Percentiles rank a stretch among this genome's conserved stretches.
Evolutionary conservation across 2,888 invertebrate species (phyloP).

Genomic region (Gymnoscelis rufifasciata): DNA sequence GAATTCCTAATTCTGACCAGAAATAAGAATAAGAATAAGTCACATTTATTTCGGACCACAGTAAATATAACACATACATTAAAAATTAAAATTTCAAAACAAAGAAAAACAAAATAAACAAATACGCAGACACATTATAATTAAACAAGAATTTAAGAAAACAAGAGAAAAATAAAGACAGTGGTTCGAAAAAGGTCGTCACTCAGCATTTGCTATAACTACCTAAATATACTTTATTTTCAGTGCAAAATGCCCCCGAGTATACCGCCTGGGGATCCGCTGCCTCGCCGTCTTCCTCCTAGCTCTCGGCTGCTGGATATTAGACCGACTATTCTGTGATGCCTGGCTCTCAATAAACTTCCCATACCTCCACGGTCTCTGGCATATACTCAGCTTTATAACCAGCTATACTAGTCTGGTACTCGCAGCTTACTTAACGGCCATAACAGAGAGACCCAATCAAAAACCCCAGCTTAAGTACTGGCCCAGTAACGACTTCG

Average conservation of each 20-base stretch:
- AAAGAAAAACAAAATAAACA: no score
- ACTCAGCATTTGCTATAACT: no score
- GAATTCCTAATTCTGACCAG: no score
- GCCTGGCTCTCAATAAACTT: conserved; percentile 88
- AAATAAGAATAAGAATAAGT: no score
- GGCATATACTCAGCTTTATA: conserved; percentile 90
- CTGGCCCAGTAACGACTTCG: conserved; percentile 88
- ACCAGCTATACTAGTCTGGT: conserved; percentile 88
- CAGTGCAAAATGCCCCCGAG: conserved; percentile 81
- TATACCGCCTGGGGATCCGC: conserved; percentile 85
- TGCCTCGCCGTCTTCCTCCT: conserved; percentile 83
- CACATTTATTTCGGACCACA: no score
- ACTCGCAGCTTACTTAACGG: conserved; percentile 88
- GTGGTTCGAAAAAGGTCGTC: no score
- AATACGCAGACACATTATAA: no score
- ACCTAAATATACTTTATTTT: conserved; percentile 28
- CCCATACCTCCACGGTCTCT: conserved; percentile 89
- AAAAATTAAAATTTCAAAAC: no score
- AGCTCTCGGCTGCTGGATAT: conserved; percentile 87
- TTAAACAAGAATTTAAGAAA: no score
- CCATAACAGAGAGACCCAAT: conserved; percentile 84
- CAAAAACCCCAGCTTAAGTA: conserved; percentile 84
- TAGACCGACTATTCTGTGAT: conserved; percentile 88
- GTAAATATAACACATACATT: no score
- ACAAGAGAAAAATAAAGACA: no score